phyloP scores from a whole-genome alignment of 2,113 vertebrate genomes.

The human (Homo sapiens) region GRCh38 chrX:35655001-35655500 shows the following conservation, averaged over 20 bases:
- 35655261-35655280: background rate
- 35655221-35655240: background rate
- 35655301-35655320: background rate
- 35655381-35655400: too few relatives aligned
- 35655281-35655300: constrained; percentile 44
- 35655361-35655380: too few relatives aligned
- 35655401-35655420: too few relatives aligned
- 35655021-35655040: constrained; percentile 23
- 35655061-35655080: background rate
- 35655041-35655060: background rate
- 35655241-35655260: background rate
- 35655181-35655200: background rate
- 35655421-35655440: too few relatives aligned
- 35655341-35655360: too few relatives aligned
- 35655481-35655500: too few relatives aligned
- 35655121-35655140: background rate
- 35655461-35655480: too few relatives aligned
- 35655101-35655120: background rate
- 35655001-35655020: background rate
- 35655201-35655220: background rate
- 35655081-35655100: constrained; percentile 1
- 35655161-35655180: background rate
- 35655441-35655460: too few relatives aligned
- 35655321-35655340: too few relatives aligned
- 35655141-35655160: constrained; percentile 26